Evolutionary conservation across 2,797 vertebrate species (phyloP).

Genomic region (Periparus ater): DNA sequence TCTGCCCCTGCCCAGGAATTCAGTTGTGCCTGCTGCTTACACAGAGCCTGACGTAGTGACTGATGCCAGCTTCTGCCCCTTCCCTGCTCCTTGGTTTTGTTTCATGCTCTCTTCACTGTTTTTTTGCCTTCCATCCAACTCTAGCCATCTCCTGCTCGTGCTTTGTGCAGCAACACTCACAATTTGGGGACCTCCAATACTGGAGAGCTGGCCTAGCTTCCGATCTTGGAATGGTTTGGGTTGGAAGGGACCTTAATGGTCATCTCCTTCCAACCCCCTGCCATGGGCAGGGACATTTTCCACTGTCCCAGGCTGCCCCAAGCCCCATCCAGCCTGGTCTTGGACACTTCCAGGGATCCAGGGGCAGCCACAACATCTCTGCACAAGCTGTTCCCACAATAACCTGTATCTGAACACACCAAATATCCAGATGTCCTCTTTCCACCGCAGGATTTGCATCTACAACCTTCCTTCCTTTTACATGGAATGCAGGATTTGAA

Average conservation of each 20-base stretch:
- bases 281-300: neutral
- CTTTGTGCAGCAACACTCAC: neutral
- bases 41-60: rapidly evolving
- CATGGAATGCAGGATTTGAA: rapidly evolving
- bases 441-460: neutral
- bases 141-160: neutral
- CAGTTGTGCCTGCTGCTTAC: neutral
- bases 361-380: neutral
- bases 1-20: neutral
- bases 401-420: rapidly evolving
- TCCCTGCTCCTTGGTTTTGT: neutral
- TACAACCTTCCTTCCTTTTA: neutral
- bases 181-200: neutral
- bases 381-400: rapidly evolving
- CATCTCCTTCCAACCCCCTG: neutral
- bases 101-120: neutral
- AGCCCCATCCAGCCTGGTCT: neutral
- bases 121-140: neutral
- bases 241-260: neutral
- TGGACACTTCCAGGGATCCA: neutral
- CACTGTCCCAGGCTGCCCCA: neutral
- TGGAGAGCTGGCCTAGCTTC: neutral
- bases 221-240: neutral
- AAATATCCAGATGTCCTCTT: neutral
- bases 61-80: neutral